A percentile compares a stretch with the other conserved stretches of the same genome.
phyloP scores from a whole-genome alignment of 2,888 invertebrate species.

The Rhagium mordax region DNA sequence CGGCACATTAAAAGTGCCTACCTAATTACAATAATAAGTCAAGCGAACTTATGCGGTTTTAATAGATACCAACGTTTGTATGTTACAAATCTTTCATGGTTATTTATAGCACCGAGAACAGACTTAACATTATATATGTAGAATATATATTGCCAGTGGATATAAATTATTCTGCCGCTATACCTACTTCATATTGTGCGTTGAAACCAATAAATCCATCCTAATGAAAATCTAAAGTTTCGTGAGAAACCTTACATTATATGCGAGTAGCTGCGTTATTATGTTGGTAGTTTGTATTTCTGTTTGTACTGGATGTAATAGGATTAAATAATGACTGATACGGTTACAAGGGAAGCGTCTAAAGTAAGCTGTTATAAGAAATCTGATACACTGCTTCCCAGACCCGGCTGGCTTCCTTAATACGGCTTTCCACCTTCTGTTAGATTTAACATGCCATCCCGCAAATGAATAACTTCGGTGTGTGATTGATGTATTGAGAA shows the following conservation, averaged over 20 bases:
- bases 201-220: not conserved
- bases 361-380: not conserved
- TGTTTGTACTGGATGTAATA: not conserved
- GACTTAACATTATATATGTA: not conserved
- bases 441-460: not conserved
- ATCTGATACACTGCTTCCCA: not conserved
- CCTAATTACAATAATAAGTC: too few species aligned
- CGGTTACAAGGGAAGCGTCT: not conserved
- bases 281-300: not conserved
- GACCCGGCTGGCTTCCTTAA: not conserved
- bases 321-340: not conserved
- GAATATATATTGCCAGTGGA: not conserved
- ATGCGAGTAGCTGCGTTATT: not conserved
- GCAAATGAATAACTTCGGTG: not conserved
- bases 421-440: not conserved
- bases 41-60: too few species aligned
- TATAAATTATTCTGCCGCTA: not conserved
- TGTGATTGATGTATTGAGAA: not conserved
- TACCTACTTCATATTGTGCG: not conserved
- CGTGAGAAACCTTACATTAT: not conserved
- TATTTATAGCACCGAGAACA: not conserved
- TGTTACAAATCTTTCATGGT: not conserved
- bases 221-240: not conserved
- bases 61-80: too few species aligned
- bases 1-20: too few species aligned